A percentile compares a stretch with the other conserved stretches of the same genome.
These are phyloP conservation scores for Tragelaphus imberbis DNA, from an alignment of 2,113 vertebrate genomes.

Conservation along the genomic window DNA sequence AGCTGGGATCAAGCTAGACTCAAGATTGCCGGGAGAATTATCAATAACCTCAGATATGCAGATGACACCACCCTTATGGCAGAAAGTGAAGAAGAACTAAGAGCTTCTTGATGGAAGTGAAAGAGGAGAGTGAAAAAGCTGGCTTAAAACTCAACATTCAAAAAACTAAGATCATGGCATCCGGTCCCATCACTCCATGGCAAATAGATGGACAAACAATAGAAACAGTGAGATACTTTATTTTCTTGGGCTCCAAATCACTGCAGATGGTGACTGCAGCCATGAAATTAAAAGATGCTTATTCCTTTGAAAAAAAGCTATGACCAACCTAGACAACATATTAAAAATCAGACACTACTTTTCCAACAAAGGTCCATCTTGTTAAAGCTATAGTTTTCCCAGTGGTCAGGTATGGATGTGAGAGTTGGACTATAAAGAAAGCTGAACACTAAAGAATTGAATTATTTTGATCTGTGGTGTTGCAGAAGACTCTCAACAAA, in stretches of 20 bases:
- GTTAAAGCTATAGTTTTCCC: neutral
- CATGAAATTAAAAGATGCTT: neutral
- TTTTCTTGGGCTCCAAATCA: neutral
- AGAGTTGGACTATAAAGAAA: neutral
- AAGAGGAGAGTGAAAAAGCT: neutral
- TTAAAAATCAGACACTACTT: neutral
- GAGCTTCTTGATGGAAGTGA: neutral
- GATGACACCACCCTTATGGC: neutral
- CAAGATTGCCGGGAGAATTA: neutral
- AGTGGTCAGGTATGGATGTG: neutral
- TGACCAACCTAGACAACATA: neutral
- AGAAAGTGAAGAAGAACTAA: neutral
- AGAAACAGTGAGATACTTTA: neutral
- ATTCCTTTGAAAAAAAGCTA: neutral
- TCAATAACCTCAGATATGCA: neutral
- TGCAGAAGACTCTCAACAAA: neutral
- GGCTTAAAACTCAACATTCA: neutral
- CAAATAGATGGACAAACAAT: neutral
- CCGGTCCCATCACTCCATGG: neutral
- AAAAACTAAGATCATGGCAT: neutral
- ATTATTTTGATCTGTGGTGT: neutral
- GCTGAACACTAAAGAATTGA: neutral
- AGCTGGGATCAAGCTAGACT: neutral
- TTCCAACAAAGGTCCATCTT: rapidly evolving
- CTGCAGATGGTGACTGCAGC: neutral